Conservation (phyloP, 2,888 invertebrate genomes). For the Apamea epomidion region DNA sequence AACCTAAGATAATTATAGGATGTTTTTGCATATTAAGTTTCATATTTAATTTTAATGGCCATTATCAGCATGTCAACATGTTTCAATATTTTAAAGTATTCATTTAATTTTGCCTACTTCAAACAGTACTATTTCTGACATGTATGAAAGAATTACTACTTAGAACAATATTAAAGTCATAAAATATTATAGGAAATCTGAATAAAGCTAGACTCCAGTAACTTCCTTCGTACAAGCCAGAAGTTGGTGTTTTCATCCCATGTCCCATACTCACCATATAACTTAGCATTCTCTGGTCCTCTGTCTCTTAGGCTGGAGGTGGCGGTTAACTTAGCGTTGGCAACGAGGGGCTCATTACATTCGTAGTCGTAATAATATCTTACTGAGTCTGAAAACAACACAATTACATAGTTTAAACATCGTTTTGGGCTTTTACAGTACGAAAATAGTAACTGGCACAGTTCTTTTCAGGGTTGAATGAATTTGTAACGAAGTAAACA, state of each 20-base stretch:
- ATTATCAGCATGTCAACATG: constrained; percentile 43
- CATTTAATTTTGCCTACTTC: background rate
- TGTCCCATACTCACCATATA: constrained; percentile 93
- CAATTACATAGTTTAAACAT: background rate
- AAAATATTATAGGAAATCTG: background rate
- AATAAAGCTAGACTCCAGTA: background rate
- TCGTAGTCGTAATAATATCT: constrained; percentile 91
- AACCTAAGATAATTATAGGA: background rate
- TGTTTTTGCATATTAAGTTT: background rate
- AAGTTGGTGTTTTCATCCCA: constrained; percentile 18
- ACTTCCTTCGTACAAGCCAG: constrained; percentile 22
- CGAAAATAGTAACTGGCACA: constrained; percentile 34
- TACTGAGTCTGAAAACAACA: constrained; percentile 80
- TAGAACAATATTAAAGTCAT: background rate
- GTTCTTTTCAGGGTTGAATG: constrained; percentile 44
- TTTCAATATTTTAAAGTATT: background rate
- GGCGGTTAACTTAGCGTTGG: constrained; percentile 93
- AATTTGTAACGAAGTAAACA: constrained; percentile 56
- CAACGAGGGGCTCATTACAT: constrained; percentile 95
- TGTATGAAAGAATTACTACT: constrained; percentile 7
- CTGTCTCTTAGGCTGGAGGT: constrained; percentile 95
- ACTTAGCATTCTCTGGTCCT: constrained; percentile 95
- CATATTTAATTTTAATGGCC: constrained; percentile 2
- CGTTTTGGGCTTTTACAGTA: background rate
- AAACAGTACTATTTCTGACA: constrained; percentile 12